These are phyloP conservation scores for Elmis aenea DNA, from an alignment of 2,888 invertebrate species.

Conservation along the genomic window DNA sequence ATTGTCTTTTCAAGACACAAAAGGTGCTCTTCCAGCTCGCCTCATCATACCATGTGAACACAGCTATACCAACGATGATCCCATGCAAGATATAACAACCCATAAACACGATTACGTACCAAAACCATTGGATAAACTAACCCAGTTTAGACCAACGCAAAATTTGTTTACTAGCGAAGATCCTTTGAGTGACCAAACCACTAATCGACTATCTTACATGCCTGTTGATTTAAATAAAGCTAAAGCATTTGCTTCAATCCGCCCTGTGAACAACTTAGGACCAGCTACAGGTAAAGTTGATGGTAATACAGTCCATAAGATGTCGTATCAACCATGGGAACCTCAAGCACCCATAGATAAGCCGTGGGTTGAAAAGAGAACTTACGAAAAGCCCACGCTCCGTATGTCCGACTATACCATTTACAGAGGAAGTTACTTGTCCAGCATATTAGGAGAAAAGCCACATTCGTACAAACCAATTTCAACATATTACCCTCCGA, in stretches of 20 bases:
- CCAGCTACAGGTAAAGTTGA: constrained; percentile 11
- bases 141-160: constrained; percentile 40
- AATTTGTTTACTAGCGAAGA: constrained; percentile 42
- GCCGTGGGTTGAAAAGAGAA: constrained; percentile 8
- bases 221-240: constrained; percentile 44
- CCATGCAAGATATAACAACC: constrained; percentile 69
- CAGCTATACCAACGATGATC: constrained; percentile 58
- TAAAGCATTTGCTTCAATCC: constrained; percentile 3
- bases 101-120: constrained; percentile 68
- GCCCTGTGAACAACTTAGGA: constrained; percentile 1
- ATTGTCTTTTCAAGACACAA: constrained; percentile 54
- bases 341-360: constrained; percentile 4
- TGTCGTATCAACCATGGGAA: constrained; percentile 50
- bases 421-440: constrained; percentile 52
- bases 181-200: constrained; percentile 50
- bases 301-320: constrained; percentile 49
- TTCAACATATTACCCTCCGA: background rate
- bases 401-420: constrained; percentile 51
- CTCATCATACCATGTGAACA: constrained; percentile 59
- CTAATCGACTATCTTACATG: constrained; percentile 54
- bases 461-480: constrained; percentile 6
- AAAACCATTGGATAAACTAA: constrained; percentile 53
- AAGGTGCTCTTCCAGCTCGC: constrained; percentile 50
- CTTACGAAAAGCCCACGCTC: background rate
- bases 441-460: constrained; percentile 17